A percentile compares a stretch with the other conserved stretches of the same genome.
Conservation (phyloP, 2,888 invertebrate genomes). For the Exocentrus adspersus region DNA sequence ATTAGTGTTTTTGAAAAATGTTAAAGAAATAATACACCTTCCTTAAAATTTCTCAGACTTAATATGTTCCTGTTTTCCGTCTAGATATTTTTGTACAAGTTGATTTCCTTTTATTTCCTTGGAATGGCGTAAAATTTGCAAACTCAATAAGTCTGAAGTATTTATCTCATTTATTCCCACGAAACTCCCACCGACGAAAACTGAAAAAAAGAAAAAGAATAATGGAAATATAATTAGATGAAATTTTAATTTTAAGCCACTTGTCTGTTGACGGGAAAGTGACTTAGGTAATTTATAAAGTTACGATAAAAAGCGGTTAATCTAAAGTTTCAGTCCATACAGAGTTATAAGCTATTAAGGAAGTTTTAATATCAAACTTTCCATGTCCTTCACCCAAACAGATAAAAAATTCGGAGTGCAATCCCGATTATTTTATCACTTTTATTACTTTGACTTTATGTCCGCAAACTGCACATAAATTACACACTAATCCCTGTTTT, state of each 20-base stretch:
- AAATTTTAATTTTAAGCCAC: conserved; percentile 22
- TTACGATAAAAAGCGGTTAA: conserved; percentile 39
- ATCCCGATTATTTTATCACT: conserved; percentile 50
- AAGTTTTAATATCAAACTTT: conserved; percentile 44
- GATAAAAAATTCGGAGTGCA: conserved; percentile 49
- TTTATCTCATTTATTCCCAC: neutral
- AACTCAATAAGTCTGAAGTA: too few species aligned
- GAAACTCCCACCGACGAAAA: neutral
- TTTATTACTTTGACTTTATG: conserved; percentile 45
- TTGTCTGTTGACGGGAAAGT: conserved; percentile 13
- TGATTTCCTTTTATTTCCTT: too few species aligned
- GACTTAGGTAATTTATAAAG: conserved; percentile 29
- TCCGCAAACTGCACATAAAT: conserved; percentile 19
- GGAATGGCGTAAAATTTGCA: too few species aligned
- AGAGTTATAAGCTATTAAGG: conserved; percentile 43
- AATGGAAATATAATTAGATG: conserved; percentile 29
- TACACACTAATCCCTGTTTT: conserved; percentile 21
- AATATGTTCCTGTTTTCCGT: too few species aligned
- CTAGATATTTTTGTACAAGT: too few species aligned
- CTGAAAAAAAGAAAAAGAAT: conserved; percentile 4
- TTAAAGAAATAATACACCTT: too few species aligned
- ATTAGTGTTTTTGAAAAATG: too few species aligned
- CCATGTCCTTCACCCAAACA: conserved; percentile 32
- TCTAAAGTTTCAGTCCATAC: conserved; percentile 41
- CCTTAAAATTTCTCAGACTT: too few species aligned